Evolutionary conservation across 2,888 invertebrate species (phyloP).

Genomic region (Melinaea menophilus): DNA sequence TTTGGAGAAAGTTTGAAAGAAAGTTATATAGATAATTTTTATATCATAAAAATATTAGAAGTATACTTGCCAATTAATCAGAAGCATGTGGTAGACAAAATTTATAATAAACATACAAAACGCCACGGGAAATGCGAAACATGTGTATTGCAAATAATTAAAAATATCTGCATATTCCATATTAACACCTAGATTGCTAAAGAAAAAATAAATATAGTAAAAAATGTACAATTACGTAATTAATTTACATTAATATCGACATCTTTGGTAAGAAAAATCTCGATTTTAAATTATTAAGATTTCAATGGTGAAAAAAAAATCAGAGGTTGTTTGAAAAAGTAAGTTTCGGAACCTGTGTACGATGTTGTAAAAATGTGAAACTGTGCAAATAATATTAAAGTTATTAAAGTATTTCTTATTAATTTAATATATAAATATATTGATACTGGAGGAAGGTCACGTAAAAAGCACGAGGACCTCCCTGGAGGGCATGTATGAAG

Average conservation of each 20-base stretch:
- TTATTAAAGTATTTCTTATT: too few species aligned
- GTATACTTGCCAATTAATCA: slow-evolving; percentile 43
- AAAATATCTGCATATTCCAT: slow-evolving; percentile 50
- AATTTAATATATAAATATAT: too few species aligned
- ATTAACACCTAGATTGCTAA: slow-evolving; percentile 23
- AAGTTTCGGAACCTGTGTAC: too few species aligned
- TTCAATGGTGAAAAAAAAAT: not conserved
- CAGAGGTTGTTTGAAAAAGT: too few species aligned
- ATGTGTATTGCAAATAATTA: slow-evolving; percentile 56
- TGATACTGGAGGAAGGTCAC: too few species aligned
- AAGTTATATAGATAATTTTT: not conserved
- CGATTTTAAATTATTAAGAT: not conserved
- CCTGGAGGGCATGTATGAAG: too few species aligned
- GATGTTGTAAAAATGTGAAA: too few species aligned
- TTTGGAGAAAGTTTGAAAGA: not conserved
- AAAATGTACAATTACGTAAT: not conserved
- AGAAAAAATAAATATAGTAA: slow-evolving; percentile 15
- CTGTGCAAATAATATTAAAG: too few species aligned
- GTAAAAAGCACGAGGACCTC: too few species aligned
- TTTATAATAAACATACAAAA: slow-evolving; percentile 48
- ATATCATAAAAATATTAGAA: not conserved
- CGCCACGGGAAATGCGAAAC: slow-evolving; percentile 52
- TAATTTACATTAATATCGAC: too few species aligned
- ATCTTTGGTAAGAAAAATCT: not conserved
- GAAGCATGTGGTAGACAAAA: slow-evolving; percentile 43